These are phyloP conservation scores for Boloria selene DNA, from an alignment of 2,888 invertebrate species.

Conservation along the genomic window DNA sequence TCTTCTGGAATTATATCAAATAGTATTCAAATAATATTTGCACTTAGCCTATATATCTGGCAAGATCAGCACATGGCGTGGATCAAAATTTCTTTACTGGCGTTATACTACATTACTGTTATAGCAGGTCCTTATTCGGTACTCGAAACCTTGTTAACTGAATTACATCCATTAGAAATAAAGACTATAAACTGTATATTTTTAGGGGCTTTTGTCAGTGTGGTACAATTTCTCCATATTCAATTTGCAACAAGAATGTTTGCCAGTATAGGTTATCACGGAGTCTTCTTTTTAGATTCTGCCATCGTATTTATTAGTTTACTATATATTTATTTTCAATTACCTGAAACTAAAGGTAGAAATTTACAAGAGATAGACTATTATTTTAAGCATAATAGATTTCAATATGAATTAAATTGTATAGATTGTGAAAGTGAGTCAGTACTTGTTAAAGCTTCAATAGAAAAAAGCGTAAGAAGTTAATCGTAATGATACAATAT, in stretches of 20 bases:
- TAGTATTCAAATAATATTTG: slow-evolving; percentile 22
- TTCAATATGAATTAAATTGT: slow-evolving; percentile 40
- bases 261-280: slow-evolving; percentile 44
- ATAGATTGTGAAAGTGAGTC: not conserved
- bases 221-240: slow-evolving; percentile 43
- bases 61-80: slow-evolving; percentile 22
- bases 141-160: slow-evolving; percentile 45
- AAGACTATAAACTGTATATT: slow-evolving; percentile 42
- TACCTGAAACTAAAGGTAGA: slow-evolving; percentile 50
- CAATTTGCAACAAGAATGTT: slow-evolving; percentile 44
- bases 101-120: slow-evolving; percentile 41
- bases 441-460: no score
- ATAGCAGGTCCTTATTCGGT: slow-evolving; percentile 47
- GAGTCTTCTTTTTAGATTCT: slow-evolving; percentile 46
- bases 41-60: slow-evolving; percentile 24
- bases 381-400: slow-evolving; percentile 44
- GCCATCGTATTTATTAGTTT: slow-evolving; percentile 42
- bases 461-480: no score
- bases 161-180: slow-evolving; percentile 48
- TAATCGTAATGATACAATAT: no score
- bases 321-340: slow-evolving; percentile 43
- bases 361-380: slow-evolving; percentile 50
- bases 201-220: slow-evolving; percentile 39
- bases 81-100: slow-evolving; percentile 32
- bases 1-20: slow-evolving; percentile 32